Base-by-base conservation (phyloP, 1,140 invertebrate species). In the Gonioctena quinquepunctata region DNA sequence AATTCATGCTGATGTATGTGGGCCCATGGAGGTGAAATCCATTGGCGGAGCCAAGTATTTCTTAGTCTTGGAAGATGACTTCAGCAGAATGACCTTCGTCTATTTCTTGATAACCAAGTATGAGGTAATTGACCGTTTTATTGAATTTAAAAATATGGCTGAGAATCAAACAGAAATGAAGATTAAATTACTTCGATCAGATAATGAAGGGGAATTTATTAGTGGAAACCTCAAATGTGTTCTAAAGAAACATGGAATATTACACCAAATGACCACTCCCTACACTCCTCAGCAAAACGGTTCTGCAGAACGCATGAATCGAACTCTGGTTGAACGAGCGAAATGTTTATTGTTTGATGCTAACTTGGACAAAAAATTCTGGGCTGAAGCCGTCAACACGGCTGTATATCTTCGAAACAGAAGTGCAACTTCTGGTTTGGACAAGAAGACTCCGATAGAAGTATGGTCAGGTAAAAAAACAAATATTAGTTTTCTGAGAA, bases 271-370 rank as follows among this genome's bases (percentile, higher is more conserved):
- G 1, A 80, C 81, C 5, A 71, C 73, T 3, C 21, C 68, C 0
- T 80, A 85, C 60, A 78, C 80, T 16, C 80, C 85, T 52, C 65
- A 83, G 66, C 80, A 83, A 67, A 87, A 87, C 77, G 84, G 84
- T n/a, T 64, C 77, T 19, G 71, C 76, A 11, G 85, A 86, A 68
- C 60, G 82, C 42, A 70, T 79, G 22, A 85, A 85, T 68, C 57
- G 83, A 22, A 85, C 77, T 3, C 52, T 86, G 2, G 71, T 79
- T 1, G 78, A 84, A 54, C 79, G 73, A 62, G 83, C 83, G 22
- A 74, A 79, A 69, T 77, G 78, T 65, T 69, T 86, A 70, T 59
- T 86, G 13, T 64, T 74, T 23, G 78, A 85, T 69, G 74, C 75
- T 23, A 49, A 75, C 7, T 48, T 85, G 19, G 33, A 67, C 11